Evolutionary conservation across 2,797 vertebrate species (phyloP).

Genomic region (Silurus lanzhouensis): DNA sequence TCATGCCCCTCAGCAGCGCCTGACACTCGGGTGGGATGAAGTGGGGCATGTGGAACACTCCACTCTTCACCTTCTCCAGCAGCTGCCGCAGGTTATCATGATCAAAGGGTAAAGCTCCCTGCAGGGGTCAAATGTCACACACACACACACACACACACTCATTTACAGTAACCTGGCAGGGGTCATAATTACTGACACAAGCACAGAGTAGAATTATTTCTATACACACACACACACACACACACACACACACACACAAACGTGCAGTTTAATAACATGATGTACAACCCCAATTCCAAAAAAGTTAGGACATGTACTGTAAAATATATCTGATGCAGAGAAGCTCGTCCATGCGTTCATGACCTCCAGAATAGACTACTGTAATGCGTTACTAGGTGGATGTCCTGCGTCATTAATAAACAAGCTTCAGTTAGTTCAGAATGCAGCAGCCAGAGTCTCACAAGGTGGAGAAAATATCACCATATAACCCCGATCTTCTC

Average conservation of each 20-base stretch:
- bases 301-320: too few relatives aligned
- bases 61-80: constrained; percentile 91
- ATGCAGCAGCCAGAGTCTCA: too few relatives aligned
- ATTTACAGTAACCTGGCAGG: neutral
- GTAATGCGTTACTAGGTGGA: too few relatives aligned
- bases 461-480: too few relatives aligned
- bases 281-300: too few relatives aligned
- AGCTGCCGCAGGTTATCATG: constrained; percentile 92
- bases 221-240: neutral
- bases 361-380: too few relatives aligned
- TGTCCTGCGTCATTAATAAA: too few relatives aligned
- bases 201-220: neutral
- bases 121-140: constrained; percentile 22
- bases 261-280: too few relatives aligned
- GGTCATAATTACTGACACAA: neutral
- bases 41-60: constrained; percentile 92
- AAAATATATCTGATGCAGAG: too few relatives aligned
- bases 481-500: too few relatives aligned
- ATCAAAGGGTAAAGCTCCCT: constrained; percentile 91
- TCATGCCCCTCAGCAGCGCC: constrained; percentile 86
- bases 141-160: neutral
- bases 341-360: too few relatives aligned
- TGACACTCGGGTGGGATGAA: constrained; percentile 91
- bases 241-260: neutral
- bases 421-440: too few relatives aligned